Percentiles rank a stretch among this genome's conserved stretches.
phyloP scores from a whole-genome alignment of 2,113 vertebrate genomes.

The Nothobranchius furzeri region DNA sequence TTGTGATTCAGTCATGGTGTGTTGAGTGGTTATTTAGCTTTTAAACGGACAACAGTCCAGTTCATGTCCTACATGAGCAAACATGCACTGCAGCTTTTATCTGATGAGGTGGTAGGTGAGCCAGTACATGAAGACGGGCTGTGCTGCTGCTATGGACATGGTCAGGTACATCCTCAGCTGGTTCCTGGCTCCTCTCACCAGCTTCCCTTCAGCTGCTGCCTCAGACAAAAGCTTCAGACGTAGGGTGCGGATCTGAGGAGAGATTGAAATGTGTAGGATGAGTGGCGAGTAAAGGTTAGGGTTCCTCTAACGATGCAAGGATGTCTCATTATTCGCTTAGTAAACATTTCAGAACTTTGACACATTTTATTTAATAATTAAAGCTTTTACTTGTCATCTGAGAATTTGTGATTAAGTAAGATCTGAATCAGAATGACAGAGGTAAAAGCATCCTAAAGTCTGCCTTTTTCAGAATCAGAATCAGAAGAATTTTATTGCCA shows the following conservation, averaged over 20 bases:
- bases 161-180: slow-evolving; percentile 95
- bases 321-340: too few relatives aligned
- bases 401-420: too few relatives aligned
- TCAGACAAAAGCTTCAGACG: slow-evolving; percentile 90
- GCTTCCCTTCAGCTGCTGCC: slow-evolving; percentile 83
- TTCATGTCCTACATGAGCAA: slow-evolving; percentile 17
- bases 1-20: neutral
- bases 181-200: slow-evolving; percentile 85
- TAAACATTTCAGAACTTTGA: too few relatives aligned
- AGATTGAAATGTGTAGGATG: neutral
- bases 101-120: slow-evolving; percentile 90
- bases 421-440: too few relatives aligned
- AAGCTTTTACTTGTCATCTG: too few relatives aligned
- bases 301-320: too few relatives aligned
- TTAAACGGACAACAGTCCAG: slow-evolving; percentile 6
- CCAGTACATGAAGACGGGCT: slow-evolving; percentile 95
- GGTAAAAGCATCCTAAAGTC: too few relatives aligned
- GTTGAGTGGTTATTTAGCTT: neutral
- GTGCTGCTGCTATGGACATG: slow-evolving; percentile 87
- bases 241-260: slow-evolving; percentile 84
- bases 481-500: too few relatives aligned
- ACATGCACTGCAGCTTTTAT: slow-evolving; percentile 64
- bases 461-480: too few relatives aligned
- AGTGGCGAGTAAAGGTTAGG: too few relatives aligned
- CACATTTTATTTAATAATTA: too few relatives aligned